These are phyloP conservation scores for Formica selysi DNA, from an alignment of 1,140 invertebrate genomes.

Conservation along the genomic window DNA sequence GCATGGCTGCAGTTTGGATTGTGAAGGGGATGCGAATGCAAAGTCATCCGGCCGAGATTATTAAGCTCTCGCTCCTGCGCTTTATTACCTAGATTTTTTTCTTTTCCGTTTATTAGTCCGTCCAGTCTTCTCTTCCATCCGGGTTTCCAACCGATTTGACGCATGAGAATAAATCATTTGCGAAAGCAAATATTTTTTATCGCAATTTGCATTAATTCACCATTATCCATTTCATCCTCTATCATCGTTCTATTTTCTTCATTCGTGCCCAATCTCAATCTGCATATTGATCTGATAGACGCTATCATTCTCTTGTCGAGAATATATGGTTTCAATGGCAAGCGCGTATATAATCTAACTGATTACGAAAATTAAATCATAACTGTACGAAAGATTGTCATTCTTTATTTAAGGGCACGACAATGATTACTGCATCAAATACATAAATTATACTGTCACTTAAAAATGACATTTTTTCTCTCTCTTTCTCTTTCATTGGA, in stretches of 20 bases:
- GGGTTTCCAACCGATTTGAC: background rate
- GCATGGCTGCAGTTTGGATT: slow-evolving; percentile 22
- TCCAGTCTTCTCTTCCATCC: background rate
- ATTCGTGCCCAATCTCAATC: background rate
- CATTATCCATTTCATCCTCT: background rate
- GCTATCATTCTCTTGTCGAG: background rate
- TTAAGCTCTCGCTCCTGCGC: slow-evolving; percentile 30
- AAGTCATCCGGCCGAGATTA: slow-evolving; percentile 33
- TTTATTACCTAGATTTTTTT: slow-evolving; percentile 45
- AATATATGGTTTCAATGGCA: background rate
- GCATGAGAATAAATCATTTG: slow-evolving; percentile 46
- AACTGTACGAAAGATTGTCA: background rate
- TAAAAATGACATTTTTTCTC: background rate
- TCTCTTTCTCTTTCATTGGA: background rate
- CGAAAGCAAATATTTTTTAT: slow-evolving; percentile 34
- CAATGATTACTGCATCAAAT: background rate
- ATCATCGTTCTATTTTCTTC: background rate
- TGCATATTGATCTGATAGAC: background rate
- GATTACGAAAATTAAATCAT: background rate
- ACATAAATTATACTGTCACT: background rate
- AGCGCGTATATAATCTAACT: background rate
- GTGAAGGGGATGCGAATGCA: slow-evolving; percentile 23
- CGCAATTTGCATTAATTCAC: slow-evolving; percentile 44
- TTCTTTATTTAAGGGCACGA: background rate
- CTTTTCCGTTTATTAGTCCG: slow-evolving; percentile 38